A percentile compares a stretch with the other conserved stretches of the same genome.
Conservation (phyloP, 2,888 invertebrate species). For the Thereva nobilitata region DNA sequence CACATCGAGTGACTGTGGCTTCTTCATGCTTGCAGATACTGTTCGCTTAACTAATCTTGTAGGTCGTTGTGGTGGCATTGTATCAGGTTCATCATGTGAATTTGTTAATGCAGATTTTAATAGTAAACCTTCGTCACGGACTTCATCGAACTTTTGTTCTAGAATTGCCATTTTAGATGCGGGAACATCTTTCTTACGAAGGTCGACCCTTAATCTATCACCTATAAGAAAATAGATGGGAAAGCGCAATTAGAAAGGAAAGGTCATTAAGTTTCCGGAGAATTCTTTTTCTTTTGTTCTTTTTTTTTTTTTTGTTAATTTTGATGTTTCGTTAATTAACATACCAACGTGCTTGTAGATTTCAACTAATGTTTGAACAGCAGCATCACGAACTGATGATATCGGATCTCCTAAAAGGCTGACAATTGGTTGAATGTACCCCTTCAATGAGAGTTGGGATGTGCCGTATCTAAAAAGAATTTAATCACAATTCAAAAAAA, state of each 20-base stretch:
- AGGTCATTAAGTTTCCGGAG: too few relatives aligned
- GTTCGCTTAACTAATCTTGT: slow-evolving; percentile 60
- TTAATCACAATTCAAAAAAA: slow-evolving; percentile 21
- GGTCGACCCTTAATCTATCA: slow-evolving; percentile 80
- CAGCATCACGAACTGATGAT: slow-evolving; percentile 83
- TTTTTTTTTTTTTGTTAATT: too few relatives aligned
- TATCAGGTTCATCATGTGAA: slow-evolving; percentile 60
- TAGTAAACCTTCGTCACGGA: slow-evolving; percentile 76
- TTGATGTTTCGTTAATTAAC: slow-evolving; percentile 45
- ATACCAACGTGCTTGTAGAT: slow-evolving; percentile 88
- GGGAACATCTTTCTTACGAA: slow-evolving; percentile 78
- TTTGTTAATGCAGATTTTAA: slow-evolving; percentile 68
- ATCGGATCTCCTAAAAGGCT: slow-evolving; percentile 86
- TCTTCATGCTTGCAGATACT: slow-evolving; percentile 51
- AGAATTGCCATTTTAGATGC: slow-evolving; percentile 72
- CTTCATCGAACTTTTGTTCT: slow-evolving; percentile 85
- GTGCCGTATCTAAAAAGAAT: slow-evolving; percentile 75
- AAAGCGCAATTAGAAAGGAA: too few relatives aligned
- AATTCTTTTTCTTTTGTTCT: too few relatives aligned
- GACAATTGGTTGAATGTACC: slow-evolving; percentile 80
- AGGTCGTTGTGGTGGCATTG: slow-evolving; percentile 56
- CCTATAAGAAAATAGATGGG: slow-evolving; percentile 54
- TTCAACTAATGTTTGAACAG: slow-evolving; percentile 82
- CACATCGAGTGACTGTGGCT: slow-evolving; percentile 49
- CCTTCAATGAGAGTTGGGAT: slow-evolving; percentile 77